phyloP scores from a whole-genome alignment of 2,888 invertebrate species.

The Ptilodon capucinus region DNA sequence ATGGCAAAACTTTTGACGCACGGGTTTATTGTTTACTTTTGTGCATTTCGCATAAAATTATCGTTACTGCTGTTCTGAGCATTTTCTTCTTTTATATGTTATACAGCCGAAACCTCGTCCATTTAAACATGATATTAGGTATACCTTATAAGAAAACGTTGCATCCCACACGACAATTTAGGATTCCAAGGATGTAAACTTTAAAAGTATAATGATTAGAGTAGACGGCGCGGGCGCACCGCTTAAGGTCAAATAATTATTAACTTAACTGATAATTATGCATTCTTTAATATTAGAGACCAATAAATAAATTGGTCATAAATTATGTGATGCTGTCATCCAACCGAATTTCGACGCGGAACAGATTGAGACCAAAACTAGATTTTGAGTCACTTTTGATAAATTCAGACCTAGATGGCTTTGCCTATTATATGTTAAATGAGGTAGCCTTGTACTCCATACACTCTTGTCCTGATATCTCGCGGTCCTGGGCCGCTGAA shows the following conservation, averaged over 20 bases:
- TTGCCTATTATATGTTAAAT: too few species aligned
- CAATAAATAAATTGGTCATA: not conserved
- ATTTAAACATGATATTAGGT: slow-evolving; percentile 10
- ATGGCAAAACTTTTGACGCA: too few species aligned
- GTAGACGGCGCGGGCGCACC: slow-evolving; percentile 13
- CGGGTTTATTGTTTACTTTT: too few species aligned
- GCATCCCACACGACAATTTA: slow-evolving; percentile 25
- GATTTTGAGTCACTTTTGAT: too few species aligned
- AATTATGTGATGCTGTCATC: not conserved
- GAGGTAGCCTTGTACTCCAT: too few species aligned
- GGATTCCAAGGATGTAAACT: slow-evolving; percentile 47
- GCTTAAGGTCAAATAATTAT: slow-evolving; percentile 23
- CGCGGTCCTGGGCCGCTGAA: too few species aligned
- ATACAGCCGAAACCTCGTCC: not conserved
- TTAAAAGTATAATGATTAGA: slow-evolving; percentile 46
- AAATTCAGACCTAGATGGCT: too few species aligned
- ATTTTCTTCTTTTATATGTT: too few species aligned
- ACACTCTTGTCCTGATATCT: too few species aligned
- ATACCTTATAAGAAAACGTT: slow-evolving; percentile 17
- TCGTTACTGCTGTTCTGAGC: too few species aligned
- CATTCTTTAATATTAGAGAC: slow-evolving; percentile 3
- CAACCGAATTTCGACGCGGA: not conserved
- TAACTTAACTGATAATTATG: slow-evolving; percentile 22
- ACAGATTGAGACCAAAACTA: too few species aligned
- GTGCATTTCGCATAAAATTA: too few species aligned